phyloP scores from a whole-genome alignment of 2,797 vertebrate genomes.

The Enteromius trimaculatus region DNA sequence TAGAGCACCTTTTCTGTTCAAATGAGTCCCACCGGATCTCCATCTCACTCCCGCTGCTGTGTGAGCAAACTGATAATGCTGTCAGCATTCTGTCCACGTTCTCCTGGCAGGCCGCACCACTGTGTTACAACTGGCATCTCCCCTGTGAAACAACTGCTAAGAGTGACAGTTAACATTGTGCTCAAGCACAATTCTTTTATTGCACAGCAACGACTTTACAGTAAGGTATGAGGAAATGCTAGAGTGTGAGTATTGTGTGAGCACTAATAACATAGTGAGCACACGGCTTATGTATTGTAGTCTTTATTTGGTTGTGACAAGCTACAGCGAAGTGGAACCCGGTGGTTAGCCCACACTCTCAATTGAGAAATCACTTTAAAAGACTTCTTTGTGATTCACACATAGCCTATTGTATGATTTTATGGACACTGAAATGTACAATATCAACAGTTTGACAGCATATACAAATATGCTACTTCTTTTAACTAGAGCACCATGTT shows the following conservation, averaged over 20 bases:
- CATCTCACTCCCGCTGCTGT: constrained; percentile 28
- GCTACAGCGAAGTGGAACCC: background rate
- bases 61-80: constrained; percentile 49
- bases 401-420: background rate
- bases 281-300: background rate
- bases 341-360: background rate
- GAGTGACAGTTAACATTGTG: constrained; percentile 44
- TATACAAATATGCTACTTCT: background rate
- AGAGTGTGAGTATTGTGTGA: background rate
- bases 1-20: background rate
- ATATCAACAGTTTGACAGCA: background rate
- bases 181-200: constrained; percentile 22
- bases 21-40: background rate
- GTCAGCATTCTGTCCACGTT: constrained; percentile 41
- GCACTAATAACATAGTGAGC: background rate
- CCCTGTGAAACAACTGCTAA: constrained; percentile 46
- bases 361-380: constrained; percentile 9
- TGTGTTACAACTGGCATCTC: constrained; percentile 42
- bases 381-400: background rate
- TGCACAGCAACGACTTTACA: background rate
- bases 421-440: background rate
- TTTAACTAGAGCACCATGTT: no score
- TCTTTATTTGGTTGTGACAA: background rate
- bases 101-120: constrained; percentile 15
- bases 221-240: background rate